phyloP scores from a whole-genome alignment of 2,113 vertebrate genomes.

The Pogona vitticeps region DNA sequence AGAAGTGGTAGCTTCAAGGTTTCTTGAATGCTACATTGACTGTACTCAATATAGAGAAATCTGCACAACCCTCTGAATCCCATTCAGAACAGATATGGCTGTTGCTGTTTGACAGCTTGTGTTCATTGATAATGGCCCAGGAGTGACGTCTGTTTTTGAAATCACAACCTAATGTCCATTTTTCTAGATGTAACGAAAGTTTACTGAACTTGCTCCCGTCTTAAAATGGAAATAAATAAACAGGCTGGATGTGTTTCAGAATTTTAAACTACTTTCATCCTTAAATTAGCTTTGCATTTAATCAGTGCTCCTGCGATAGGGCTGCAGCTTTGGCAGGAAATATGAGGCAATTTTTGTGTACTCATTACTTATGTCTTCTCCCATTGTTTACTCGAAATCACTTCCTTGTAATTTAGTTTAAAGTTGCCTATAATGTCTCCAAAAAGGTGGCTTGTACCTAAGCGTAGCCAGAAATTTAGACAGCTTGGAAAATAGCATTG shows the following conservation, averaged over 20 bases:
- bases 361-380: slow-evolving; percentile 15
- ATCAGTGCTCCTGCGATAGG: neutral
- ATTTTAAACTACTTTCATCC: neutral
- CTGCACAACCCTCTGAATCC: neutral
- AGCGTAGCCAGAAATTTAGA: neutral
- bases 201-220: neutral
- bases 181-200: neutral
- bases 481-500: neutral
- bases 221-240: neutral
- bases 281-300: slow-evolving; percentile 13
- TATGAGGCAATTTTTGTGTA: neutral
- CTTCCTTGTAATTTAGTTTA: slow-evolving; percentile 14
- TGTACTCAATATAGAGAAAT: neutral
- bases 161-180: neutral
- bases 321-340: slow-evolving; percentile 11
- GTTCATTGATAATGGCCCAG: too few species aligned
- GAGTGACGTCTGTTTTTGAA: neutral
- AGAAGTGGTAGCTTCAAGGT: neutral
- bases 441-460: neutral
- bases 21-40: neutral
- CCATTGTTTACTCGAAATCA: slow-evolving; percentile 19
- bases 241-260: neutral
- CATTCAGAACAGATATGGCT: neutral
- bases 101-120: neutral
- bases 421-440: neutral